phyloP scores from a whole-genome alignment of 1,140 invertebrate species.

The Hyles euphorbiae region DNA sequence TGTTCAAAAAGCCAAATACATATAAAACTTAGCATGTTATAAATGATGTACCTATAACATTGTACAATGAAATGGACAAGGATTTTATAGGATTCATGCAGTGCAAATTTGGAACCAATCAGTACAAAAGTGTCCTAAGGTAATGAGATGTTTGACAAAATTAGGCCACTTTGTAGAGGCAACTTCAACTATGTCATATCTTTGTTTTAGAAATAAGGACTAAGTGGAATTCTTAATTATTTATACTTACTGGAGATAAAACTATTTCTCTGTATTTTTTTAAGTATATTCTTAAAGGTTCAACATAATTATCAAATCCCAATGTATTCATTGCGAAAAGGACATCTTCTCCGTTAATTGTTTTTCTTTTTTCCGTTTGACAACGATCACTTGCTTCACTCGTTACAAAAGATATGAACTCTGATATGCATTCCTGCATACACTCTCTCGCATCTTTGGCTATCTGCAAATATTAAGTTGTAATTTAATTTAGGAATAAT shows the following conservation, averaged over 20 bases:
- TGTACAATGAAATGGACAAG: too few relatives aligned
- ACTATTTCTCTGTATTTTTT: constrained; percentile 95
- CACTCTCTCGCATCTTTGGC: constrained; percentile 99
- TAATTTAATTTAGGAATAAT: too few relatives aligned
- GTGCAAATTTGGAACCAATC: too few relatives aligned
- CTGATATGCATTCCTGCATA: constrained; percentile 99
- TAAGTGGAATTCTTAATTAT: background rate
- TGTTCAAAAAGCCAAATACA: too few relatives aligned
- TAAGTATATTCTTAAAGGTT: constrained; percentile 96
- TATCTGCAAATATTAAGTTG: constrained; percentile 79
- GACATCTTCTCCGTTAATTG: constrained; percentile 99
- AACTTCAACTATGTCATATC: too few relatives aligned
- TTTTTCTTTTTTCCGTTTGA: constrained; percentile 98
- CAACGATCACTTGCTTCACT: constrained; percentile 98
- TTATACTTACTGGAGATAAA: constrained; percentile 46
- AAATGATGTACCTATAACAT: too few relatives aligned
- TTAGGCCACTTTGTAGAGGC: too few relatives aligned
- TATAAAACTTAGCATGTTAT: too few relatives aligned
- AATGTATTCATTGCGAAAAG: constrained; percentile 97
- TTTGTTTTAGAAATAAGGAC: background rate
- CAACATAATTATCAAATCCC: constrained; percentile 99
- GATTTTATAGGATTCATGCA: too few relatives aligned
- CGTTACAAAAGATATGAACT: constrained; percentile 99
- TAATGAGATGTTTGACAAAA: too few relatives aligned
- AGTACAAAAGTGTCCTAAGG: too few relatives aligned